Evolutionary conservation across 2,888 invertebrate genomes (phyloP), one percentile per base, ranked within the genome.

Genomic region (Dasysyrphus albostriatus): DNA sequence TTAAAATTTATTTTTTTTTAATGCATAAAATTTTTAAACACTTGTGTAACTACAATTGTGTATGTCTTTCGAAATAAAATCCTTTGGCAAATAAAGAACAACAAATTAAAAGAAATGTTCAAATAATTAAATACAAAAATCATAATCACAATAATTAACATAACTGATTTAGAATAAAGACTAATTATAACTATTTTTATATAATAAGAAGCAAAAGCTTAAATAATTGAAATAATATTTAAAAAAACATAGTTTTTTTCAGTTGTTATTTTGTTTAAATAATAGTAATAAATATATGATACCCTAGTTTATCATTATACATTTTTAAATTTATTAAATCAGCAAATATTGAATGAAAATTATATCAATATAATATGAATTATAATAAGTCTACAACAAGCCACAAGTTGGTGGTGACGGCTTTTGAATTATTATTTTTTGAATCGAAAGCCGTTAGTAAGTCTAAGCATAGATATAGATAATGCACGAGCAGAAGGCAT

Each of bases 401-500:
- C 85, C 85, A 87, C 85, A 78, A 69, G 54, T 77, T 78, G 74
- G 77, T 87, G 78, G 73, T 85, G 47, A 67, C 75, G 84, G 80
- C 80, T 47, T 75, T 79, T 32, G 14, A 67, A 8, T 34, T 24
- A 16, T 56, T 34, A 16, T 56, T 24, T 79, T n/a, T n/a, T 58
- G 2, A 61, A 42, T 65, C 37, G 37, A 65, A 65, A 39, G 72
- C 80, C 84, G 59, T 42, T 65, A 37, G 54, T 77, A 78, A 85
- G 61, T 82, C 74, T 83, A 87, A 87, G 83, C 83, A 79, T 83
- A 72, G 78, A 49, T 78, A 34, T 39, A 73, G 76, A 75, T 87
- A 87, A 87, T 83, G 87, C 83, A 87, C 87, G 72, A 79, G 87
- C 87, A 79, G 72, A 87, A 87, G 83, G 87, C 87, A 83, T 72